These are phyloP conservation scores for Pica pica DNA, from an alignment of 2,113 vertebrate species.

Conservation along the genomic window DNA sequence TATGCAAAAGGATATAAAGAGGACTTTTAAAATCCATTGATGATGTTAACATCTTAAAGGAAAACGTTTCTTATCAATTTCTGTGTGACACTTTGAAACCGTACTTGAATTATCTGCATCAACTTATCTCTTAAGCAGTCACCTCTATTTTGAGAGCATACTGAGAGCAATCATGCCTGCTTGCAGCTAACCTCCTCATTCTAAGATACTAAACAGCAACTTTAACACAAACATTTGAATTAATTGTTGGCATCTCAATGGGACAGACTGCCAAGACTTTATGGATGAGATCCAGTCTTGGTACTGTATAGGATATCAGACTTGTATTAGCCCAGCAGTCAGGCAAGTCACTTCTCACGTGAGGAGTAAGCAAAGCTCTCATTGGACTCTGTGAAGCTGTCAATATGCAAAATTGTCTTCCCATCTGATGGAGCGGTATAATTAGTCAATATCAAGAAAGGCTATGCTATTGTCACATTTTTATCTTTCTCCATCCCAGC, in stretches of 20 bases:
- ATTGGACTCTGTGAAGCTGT: background rate
- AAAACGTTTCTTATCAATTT: background rate
- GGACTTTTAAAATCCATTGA: background rate
- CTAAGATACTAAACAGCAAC: background rate
- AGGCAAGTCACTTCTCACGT: background rate
- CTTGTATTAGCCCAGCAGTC: background rate
- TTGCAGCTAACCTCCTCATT: background rate
- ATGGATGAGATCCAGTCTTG: background rate
- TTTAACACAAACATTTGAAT: conserved; percentile 6
- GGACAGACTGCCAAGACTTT: background rate
- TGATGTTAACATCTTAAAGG: background rate
- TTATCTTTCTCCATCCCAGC: background rate
- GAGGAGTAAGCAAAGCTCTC: background rate
- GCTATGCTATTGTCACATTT: background rate
- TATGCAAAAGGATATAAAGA: background rate
- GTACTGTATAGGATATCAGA: background rate
- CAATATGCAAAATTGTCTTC: background rate
- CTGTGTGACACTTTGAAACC: background rate
- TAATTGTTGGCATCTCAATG: background rate
- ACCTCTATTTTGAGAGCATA: background rate
- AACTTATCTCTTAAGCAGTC: background rate
- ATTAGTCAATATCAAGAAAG: background rate
- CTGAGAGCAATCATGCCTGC: background rate
- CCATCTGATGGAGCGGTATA: background rate
- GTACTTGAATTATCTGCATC: background rate